Conservation (phyloP, 2,797 vertebrate genomes). For the Eutrigla gurnardus region DNA sequence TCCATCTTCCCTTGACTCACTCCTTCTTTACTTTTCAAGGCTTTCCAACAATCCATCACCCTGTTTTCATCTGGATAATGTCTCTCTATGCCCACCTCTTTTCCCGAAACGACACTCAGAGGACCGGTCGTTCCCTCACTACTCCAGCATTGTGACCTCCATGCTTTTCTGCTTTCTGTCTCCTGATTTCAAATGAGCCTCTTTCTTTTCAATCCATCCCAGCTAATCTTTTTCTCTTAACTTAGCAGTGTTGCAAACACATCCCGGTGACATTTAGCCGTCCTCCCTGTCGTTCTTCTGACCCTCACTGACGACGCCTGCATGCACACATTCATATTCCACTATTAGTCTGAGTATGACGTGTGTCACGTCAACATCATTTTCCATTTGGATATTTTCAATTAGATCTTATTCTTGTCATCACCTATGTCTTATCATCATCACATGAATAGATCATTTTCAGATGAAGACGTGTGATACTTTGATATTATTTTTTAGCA, state of each 20-base stretch:
- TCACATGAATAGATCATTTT: too few species aligned
- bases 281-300: too few species aligned
- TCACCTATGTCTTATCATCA: too few species aligned
- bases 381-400: too few species aligned
- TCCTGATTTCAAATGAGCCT: constrained; percentile 6
- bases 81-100: constrained; percentile 3
- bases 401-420: too few species aligned
- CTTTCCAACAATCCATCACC: constrained; percentile 26
- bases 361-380: too few species aligned
- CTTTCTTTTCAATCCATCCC: background rate
- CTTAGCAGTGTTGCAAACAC: background rate
- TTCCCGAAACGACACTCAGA: constrained; percentile 29
- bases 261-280: too few species aligned
- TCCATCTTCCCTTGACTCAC: constrained; percentile 24
- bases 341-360: too few species aligned
- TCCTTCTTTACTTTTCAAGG: constrained; percentile 44
- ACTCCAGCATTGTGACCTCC: constrained; percentile 25
- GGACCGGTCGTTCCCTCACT: constrained; percentile 16
- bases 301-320: too few species aligned
- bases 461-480: too few species aligned
- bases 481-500: too few species aligned
- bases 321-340: too few species aligned
- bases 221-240: constrained; percentile 22
- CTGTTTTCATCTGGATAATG: constrained; percentile 45
- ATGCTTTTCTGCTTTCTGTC: background rate